Percentiles rank a stretch among this genome's conserved stretches.
Conservation (phyloP, 2,888 invertebrate genomes). For the Platycnemis pennipes region DNA sequence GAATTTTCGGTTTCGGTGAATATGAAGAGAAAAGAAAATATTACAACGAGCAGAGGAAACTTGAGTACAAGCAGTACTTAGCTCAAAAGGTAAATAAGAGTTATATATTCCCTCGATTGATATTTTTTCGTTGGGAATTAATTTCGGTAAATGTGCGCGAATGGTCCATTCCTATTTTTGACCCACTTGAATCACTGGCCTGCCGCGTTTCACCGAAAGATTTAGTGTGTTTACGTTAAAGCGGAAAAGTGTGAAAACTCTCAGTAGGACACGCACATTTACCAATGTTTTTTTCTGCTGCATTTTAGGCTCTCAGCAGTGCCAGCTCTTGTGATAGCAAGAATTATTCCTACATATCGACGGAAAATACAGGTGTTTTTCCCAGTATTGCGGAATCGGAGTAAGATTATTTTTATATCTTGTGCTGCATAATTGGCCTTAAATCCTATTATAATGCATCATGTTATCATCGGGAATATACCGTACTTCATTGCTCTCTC, state of each 20-base stretch:
- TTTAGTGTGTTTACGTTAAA: no score
- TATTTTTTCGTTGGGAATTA: no score
- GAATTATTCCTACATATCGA: background rate
- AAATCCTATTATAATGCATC: no score
- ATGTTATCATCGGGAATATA: no score
- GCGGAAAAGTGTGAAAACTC: no score
- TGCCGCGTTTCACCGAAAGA: no score
- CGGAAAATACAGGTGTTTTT: background rate
- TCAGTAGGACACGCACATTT: no score
- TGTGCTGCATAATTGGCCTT: no score
- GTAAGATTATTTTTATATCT: background rate
- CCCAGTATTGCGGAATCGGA: background rate
- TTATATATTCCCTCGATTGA: no score
- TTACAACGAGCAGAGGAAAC: constrained; percentile 10
- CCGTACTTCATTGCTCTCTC: background rate
- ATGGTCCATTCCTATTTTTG: no score
- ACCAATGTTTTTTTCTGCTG: background rate
- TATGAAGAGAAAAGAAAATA: background rate
- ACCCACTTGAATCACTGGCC: no score
- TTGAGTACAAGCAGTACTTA: background rate
- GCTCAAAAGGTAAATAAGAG: background rate
- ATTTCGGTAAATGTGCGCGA: no score
- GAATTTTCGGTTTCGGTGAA: background rate
- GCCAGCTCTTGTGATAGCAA: background rate
- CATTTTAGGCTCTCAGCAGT: background rate